These are phyloP conservation scores for Delia radicum DNA, from an alignment of 1,140 invertebrate genomes.

Conservation along the genomic window DNA sequence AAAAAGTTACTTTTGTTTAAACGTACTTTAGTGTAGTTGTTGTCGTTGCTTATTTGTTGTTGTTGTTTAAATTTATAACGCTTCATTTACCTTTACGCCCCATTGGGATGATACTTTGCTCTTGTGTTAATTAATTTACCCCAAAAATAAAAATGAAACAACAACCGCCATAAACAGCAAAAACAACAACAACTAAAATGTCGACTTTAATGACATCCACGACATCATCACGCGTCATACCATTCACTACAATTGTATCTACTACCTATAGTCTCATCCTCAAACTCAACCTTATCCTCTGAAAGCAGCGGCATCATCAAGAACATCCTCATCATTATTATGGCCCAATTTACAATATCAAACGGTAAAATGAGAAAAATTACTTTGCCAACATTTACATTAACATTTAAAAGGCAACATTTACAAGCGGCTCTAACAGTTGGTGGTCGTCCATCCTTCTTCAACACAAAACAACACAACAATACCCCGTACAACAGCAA, in stretches of 20 bases:
- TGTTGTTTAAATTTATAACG: conserved; percentile 11
- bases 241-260: neutral
- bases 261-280: no score
- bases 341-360: neutral
- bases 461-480: neutral
- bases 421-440: neutral
- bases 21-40: no score
- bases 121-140: conserved; percentile 22
- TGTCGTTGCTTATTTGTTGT: neutral
- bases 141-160: conserved; percentile 10
- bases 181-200: no score
- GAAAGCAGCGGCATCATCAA: neutral
- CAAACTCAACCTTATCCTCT: no score
- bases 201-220: conserved; percentile 9
- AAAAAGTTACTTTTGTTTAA: neutral
- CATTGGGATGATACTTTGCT: conserved; percentile 22
- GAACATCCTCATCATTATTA: neutral
- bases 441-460: neutral
- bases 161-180: no score
- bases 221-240: conserved; percentile 6
- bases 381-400: neutral
- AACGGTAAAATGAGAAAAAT: neutral
- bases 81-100: conserved; percentile 21
- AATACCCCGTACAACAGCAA: neutral
- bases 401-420: neutral